Base-by-base conservation (phyloP, 1,140 invertebrate genomes). In the Dendrolimus punctatus region DNA sequence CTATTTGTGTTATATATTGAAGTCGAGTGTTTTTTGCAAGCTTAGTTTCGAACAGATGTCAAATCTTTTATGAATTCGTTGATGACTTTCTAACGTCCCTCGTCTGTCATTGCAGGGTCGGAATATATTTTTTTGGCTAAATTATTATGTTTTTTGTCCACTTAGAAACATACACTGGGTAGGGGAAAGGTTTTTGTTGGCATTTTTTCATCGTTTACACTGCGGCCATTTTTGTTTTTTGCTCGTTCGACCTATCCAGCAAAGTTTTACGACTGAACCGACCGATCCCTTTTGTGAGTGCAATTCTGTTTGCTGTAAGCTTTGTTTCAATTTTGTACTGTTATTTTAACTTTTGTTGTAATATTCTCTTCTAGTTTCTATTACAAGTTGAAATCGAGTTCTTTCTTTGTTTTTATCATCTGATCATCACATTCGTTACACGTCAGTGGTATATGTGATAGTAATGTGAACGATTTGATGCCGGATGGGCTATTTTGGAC, bases 181-280 rank as follows among this genome's bases (percentile, higher is more conserved):
- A 39, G 45, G 51, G 49, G 55, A 45, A 50, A 44, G 58, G 53
- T 67, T 67, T 66, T 67, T 67, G 55, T 58, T n/a, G 49, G 8
- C 43, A 55, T 55, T 58, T 60, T 61, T 64, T 65, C 51, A 49
- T 52, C 44, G 47, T 42, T 50, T 9, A 49, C 8, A 51, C 37
- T 52, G 47, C 59, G 39, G 40, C 51, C 51, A 51, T 42, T 54
- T 51, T 38, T 60, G 62, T 67, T 67, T 58, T 61, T 46, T 38
- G 37, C 49, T 51, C 57, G 49, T 45, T 59, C 6, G 4, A 53
- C 39, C 49, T 51, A 63, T 57, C 55, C 46, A 39, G 42, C 39
- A 38, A 50, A 62, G 43, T 62, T 67, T 67, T 64, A 64, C 48
- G 57, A 57, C 48, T 50, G 53, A 55, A 57, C 61, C 48, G 57